These are phyloP conservation scores for Caradrina kadenii DNA, from an alignment of 2,888 invertebrate species.

Conservation along the genomic window DNA sequence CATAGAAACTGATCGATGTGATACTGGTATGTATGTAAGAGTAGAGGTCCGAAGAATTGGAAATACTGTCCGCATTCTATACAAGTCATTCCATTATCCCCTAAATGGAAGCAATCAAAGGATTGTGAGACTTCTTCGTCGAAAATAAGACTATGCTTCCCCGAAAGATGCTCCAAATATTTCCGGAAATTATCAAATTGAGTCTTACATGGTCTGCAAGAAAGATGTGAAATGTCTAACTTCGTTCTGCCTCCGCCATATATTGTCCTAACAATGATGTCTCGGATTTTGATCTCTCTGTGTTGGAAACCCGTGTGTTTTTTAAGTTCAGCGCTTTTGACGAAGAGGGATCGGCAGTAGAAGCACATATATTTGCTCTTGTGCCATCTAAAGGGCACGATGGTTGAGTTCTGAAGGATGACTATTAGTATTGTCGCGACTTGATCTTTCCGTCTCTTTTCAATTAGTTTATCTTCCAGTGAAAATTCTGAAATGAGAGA, in stretches of 20 bases:
- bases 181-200: conserved; percentile 64
- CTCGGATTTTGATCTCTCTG: conserved; percentile 63
- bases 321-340: conserved; percentile 46
- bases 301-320: conserved; percentile 70
- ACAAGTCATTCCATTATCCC: conserved; percentile 73
- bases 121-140: conserved; percentile 56
- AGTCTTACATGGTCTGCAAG: conserved; percentile 70
- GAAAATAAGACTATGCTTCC: conserved; percentile 62
- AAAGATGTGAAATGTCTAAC: conserved; percentile 70
- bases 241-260: conserved; percentile 66
- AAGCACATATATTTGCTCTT: conserved; percentile 65
- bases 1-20: conserved; percentile 70
- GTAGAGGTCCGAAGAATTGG: conserved; percentile 73
- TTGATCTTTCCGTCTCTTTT: conserved; percentile 50
- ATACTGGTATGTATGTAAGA: conserved; percentile 71
- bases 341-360: conserved; percentile 55
- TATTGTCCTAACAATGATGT: conserved; percentile 55
- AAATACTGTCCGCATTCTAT: conserved; percentile 74
- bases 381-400: conserved; percentile 63
- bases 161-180: conserved; percentile 67
- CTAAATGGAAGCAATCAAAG: conserved; percentile 70
- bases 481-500: conserved; percentile 56
- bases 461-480: conserved; percentile 38
- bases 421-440: conserved; percentile 53
- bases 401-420: conserved; percentile 61